phyloP scores from a whole-genome alignment of 2,888 invertebrate species.

The Lasioglossum morio region DNA sequence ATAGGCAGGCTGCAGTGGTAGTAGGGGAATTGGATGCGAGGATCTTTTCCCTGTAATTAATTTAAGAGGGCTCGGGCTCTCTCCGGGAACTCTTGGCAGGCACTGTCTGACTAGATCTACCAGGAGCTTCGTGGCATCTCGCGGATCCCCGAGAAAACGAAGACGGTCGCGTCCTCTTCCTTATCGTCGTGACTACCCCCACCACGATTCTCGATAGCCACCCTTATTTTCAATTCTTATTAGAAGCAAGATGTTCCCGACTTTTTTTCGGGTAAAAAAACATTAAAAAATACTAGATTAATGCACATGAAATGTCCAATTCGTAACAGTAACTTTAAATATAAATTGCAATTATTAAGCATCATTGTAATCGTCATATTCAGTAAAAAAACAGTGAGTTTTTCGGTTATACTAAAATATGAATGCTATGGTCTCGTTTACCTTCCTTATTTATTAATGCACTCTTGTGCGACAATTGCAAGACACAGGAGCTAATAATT shows the following conservation, averaged over 20 bases:
- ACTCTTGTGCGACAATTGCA: not conserved
- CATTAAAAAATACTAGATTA: too few relatives aligned
- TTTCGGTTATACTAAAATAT: too few relatives aligned
- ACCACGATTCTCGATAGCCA: not conserved
- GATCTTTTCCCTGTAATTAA: conserved; percentile 84
- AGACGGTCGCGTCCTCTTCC: conserved; percentile 50
- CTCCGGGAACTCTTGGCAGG: conserved; percentile 70
- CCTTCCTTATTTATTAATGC: too few relatives aligned
- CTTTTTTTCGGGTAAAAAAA: too few relatives aligned
- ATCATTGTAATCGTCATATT: too few relatives aligned
- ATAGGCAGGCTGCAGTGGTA: conserved; percentile 26
- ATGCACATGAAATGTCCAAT: too few relatives aligned
- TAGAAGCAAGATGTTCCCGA: too few relatives aligned
- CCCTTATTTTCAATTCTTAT: not conserved
- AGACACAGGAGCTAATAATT: not conserved
- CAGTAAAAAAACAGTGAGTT: too few relatives aligned
- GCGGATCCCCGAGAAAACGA: conserved; percentile 70
- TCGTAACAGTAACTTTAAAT: too few relatives aligned
- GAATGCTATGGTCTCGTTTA: too few relatives aligned
- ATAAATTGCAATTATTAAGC: too few relatives aligned
- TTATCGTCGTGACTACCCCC: conserved; percentile 22
- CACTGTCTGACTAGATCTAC: conserved; percentile 59
- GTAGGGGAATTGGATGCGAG: conserved; percentile 76
- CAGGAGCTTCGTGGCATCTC: conserved; percentile 66
- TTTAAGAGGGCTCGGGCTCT: conserved; percentile 80